Percentiles rank a stretch among this genome's conserved stretches.
Conservation (phyloP, 2,797 vertebrate genomes). For the Poecile montanus region DNA sequence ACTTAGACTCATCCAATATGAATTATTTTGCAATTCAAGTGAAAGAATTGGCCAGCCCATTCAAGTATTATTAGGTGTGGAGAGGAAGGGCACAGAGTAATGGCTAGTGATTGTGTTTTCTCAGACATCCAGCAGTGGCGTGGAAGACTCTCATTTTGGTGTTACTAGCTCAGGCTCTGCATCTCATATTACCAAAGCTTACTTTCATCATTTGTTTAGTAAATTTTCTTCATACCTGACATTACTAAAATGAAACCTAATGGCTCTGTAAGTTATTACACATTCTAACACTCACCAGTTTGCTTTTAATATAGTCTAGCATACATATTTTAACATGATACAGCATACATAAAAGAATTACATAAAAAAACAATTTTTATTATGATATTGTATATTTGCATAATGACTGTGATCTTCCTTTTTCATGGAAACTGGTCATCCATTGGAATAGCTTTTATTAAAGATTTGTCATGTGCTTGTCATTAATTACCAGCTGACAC, state of each 20-base stretch:
- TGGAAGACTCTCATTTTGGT: background rate
- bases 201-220: background rate
- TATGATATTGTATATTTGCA: background rate
- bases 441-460: background rate
- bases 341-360: background rate
- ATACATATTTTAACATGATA: background rate
- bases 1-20: background rate
- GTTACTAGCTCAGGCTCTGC: background rate
- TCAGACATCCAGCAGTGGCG: background rate
- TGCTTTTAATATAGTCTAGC: background rate
- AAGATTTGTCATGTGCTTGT: background rate
- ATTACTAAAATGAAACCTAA: background rate
- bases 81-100: background rate
- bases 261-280: background rate
- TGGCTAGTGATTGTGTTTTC: background rate
- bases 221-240: background rate
- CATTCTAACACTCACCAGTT: background rate
- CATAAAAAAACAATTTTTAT: background rate
- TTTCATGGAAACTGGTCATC: background rate
- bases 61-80: background rate
- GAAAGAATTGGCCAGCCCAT: background rate
- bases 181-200: background rate
- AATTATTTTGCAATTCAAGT: constrained; percentile 3
- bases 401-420: background rate
- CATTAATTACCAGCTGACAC: constrained; percentile 56